These are phyloP conservation scores for Dinomys branickii DNA, from an alignment of 2,113 vertebrate genomes.

Conservation along the genomic window DNA sequence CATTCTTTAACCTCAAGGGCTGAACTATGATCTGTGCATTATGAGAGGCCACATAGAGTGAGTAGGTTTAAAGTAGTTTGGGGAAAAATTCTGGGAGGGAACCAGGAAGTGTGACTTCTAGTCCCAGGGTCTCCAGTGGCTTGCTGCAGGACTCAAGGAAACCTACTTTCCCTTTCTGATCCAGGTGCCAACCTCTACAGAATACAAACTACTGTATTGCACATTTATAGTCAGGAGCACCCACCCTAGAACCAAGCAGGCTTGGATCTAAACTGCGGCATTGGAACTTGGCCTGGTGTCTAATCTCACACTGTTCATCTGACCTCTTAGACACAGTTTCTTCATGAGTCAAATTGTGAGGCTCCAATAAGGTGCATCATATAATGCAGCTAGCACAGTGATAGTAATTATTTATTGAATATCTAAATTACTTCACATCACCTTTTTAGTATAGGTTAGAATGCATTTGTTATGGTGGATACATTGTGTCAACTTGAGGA, in stretches of 20 bases:
- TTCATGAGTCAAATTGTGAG: not conserved
- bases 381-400: not conserved
- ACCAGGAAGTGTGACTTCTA: not conserved
- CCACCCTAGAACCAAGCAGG: not conserved
- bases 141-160: not conserved
- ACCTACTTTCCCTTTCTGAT: not conserved
- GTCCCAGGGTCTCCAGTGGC: not conserved
- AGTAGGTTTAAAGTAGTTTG: not conserved
- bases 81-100: not conserved
- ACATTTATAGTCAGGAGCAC: not conserved
- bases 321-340: not conserved
- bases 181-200: not conserved
- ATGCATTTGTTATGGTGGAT: not conserved
- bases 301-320: not conserved
- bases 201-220: not conserved
- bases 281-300: not conserved
- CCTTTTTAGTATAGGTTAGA: not conserved
- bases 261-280: not conserved
- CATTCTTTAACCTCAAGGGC: not conserved
- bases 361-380: not conserved
- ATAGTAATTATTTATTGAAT: not conserved
- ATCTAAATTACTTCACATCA: not conserved
- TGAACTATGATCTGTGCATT: not conserved
- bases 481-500: no score
- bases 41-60: not conserved